Conservation (phyloP, 2,113 vertebrate species). For the Brachyistius frenatus region DNA sequence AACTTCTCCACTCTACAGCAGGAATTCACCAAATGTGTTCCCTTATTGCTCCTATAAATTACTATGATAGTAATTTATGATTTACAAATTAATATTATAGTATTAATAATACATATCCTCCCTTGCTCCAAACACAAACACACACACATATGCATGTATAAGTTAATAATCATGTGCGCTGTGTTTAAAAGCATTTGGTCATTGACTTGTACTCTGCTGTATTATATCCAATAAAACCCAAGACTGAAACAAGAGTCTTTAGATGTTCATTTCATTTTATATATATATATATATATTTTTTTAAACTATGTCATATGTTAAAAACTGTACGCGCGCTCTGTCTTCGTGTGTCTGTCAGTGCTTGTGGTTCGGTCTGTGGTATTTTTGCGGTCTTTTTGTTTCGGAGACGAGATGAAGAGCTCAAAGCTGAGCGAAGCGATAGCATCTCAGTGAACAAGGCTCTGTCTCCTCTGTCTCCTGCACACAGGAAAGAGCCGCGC, state of each 20-base stretch:
- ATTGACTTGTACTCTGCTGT: background rate
- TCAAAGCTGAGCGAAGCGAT: constrained; percentile 78
- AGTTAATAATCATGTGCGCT: background rate
- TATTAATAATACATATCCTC: background rate
- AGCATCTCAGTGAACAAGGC: constrained; percentile 57
- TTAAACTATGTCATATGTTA: constrained; percentile 27
- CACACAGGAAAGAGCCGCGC: constrained; percentile 78
- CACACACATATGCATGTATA: background rate
- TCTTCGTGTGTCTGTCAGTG: constrained; percentile 44
- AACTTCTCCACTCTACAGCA: background rate
- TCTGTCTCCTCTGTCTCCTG: constrained; percentile 52
- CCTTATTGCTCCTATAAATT: background rate
- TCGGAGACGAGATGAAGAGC: constrained; percentile 72
- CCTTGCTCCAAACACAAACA: background rate
- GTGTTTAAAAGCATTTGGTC: background rate
- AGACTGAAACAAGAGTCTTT: background rate
- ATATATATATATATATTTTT: too few species aligned
- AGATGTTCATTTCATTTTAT: background rate
- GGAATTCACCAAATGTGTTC: background rate
- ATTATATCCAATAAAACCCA: constrained; percentile 13
- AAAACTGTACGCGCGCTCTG: background rate
- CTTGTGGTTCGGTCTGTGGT: constrained; percentile 82
- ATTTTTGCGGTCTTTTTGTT: constrained; percentile 84
- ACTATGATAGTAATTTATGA: background rate
- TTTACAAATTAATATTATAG: too few species aligned